A percentile compares a stretch with the other conserved stretches of the same genome.
Evolutionary conservation across 2,797 vertebrate species (phyloP).

Genomic region (Rhyacichthys aspro): DNA sequence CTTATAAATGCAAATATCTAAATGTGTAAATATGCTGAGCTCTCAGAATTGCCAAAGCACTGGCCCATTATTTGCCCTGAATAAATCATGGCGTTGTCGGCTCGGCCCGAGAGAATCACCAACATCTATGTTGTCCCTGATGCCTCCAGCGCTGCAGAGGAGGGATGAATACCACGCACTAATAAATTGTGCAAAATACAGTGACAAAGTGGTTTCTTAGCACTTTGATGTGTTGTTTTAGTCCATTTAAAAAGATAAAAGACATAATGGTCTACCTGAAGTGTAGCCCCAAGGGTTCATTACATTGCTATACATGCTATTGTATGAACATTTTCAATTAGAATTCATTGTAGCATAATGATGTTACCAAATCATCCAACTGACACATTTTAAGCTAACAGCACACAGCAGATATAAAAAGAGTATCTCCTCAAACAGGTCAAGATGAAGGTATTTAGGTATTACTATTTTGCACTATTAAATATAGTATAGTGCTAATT

Average conservation of each 20-base stretch:
- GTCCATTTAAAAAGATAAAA: background rate
- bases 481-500: too few species aligned
- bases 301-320: too few species aligned
- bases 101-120: slow-evolving; percentile 22
- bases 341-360: too few species aligned
- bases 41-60: slow-evolving; percentile 30
- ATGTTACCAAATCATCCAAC: too few species aligned
- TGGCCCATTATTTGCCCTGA: slow-evolving; percentile 38
- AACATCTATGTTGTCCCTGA: slow-evolving; percentile 16
- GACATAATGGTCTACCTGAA: too few species aligned
- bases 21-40: slow-evolving; percentile 35
- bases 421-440: too few species aligned
- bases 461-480: too few species aligned
- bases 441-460: too few species aligned
- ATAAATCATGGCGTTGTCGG: slow-evolving; percentile 36
- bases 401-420: too few species aligned
- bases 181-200: slow-evolving; percentile 13
- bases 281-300: too few species aligned
- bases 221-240: background rate
- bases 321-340: too few species aligned
- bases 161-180: slow-evolving; percentile 12
- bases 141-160: slow-evolving; percentile 10
- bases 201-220: slow-evolving; percentile 8
- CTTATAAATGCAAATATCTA: slow-evolving; percentile 40
- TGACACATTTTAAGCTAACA: too few species aligned